These are phyloP conservation scores for Aselliscus stoliczkanus DNA, from an alignment of 2,797 vertebrate genomes.

Conservation along the genomic window DNA sequence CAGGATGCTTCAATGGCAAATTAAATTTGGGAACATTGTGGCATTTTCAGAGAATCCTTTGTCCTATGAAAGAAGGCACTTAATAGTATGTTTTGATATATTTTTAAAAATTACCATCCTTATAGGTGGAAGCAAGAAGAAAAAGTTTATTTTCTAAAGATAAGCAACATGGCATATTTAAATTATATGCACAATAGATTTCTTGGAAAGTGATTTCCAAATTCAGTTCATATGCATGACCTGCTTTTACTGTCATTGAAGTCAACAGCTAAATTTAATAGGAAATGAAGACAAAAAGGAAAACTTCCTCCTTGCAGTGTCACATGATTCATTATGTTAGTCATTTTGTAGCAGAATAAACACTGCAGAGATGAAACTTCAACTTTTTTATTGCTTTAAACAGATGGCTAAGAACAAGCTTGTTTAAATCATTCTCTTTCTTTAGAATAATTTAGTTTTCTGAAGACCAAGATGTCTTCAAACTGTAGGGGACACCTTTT, in stretches of 20 bases:
- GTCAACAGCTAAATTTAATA: constrained; percentile 50
- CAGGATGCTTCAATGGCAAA: background rate
- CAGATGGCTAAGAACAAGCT: constrained; percentile 42
- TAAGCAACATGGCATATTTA: background rate
- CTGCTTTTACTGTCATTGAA: constrained; percentile 22
- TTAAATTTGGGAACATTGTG: background rate
- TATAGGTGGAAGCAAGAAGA: background rate
- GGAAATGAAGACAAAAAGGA: constrained; percentile 49
- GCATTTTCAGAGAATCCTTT: background rate
- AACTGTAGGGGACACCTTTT: constrained; percentile 60
- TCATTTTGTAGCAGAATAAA: constrained; percentile 52
- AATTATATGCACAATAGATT: background rate
- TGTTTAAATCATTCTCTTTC: constrained; percentile 37
- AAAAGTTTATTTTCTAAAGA: constrained; percentile 39
- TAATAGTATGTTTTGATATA: background rate
- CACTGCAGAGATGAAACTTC: constrained; percentile 25
- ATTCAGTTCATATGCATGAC: constrained; percentile 35
- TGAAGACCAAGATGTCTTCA: constrained; percentile 62
- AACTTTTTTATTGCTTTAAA: constrained; percentile 52
- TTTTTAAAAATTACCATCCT: background rate
- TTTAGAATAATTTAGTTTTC: constrained; percentile 67
- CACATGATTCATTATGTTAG: constrained; percentile 50
- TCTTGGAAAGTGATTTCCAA: constrained; percentile 1
- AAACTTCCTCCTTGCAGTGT: background rate
- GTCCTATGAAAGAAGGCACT: background rate